phyloP scores from a whole-genome alignment of 2,797 vertebrate genomes.

The Podargus strigoides region DNA sequence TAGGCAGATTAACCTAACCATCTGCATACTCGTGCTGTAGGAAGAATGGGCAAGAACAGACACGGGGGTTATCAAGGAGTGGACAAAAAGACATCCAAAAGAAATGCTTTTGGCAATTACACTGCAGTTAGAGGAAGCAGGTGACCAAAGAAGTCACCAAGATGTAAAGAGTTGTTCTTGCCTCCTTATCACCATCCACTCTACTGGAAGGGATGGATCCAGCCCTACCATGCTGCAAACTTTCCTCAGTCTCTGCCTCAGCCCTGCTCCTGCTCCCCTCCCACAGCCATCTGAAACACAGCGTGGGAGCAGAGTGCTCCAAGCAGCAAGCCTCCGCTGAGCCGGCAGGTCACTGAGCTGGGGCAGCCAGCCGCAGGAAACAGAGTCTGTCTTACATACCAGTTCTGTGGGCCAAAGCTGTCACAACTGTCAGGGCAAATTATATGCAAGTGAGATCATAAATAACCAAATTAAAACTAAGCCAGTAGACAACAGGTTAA shows the following conservation, averaged over 20 bases:
- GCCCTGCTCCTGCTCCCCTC: not conserved
- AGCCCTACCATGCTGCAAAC: not conserved
- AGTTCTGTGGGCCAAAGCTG: not conserved
- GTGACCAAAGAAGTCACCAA: not conserved
- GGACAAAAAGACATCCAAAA: not conserved
- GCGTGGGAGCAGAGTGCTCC: accelerated
- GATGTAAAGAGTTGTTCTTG: not conserved
- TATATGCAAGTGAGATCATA: not conserved
- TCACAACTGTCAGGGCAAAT: not conserved
- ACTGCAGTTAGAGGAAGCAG: not conserved
- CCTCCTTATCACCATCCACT: not conserved
- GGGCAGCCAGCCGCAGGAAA: not conserved
- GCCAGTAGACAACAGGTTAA: not conserved
- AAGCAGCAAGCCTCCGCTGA: too few species aligned
- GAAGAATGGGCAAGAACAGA: not conserved
- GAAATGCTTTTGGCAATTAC: not conserved
- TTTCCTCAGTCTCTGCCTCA: not conserved
- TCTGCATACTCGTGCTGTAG: not conserved
- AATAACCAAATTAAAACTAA: not conserved
- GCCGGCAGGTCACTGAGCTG: not conserved
- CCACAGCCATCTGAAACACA: not conserved
- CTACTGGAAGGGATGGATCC: not conserved
- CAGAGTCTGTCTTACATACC: not conserved
- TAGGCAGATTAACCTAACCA: not conserved
- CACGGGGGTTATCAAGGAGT: not conserved